Base-by-base conservation (phyloP, 2,797 vertebrate species). In the Hippoglossus hippoglossus region DNA sequence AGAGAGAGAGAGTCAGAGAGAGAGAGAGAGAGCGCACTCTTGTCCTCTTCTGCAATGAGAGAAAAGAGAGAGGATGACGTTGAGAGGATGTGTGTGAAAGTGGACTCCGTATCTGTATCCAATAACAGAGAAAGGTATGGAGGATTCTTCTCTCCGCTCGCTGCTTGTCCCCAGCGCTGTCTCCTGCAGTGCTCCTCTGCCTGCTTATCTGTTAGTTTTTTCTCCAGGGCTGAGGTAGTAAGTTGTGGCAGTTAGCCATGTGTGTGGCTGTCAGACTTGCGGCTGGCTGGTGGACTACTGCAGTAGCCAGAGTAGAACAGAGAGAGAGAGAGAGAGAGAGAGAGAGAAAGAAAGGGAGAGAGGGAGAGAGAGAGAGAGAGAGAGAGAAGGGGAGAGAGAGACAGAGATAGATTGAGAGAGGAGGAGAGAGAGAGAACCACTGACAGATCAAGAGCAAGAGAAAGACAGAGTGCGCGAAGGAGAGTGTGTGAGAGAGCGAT, bases 161-260 rank as follows among this genome's bases (percentile, higher is more conserved):
- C 73, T 73, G 74, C 77, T 73, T 79, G 77, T 81, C 83, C 80
- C 75, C 67, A 21, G 24, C 73, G 41, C 71, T 72, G 62, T 73
- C 77, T 91, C 85, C 86, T 71, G 82, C 75, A 78, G 79, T 67
- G 60, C 79, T 85, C 78, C 53, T 82, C 87, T 71, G 75, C 69
- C 74, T 55, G 70, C 77, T 77, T 86, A 76, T 78, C 79, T 91
- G 86, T 86, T 91, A 89, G 92, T 94, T 91, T 84, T 88, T 88
- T 90, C 83, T 90, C 85, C 81, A 63, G 91, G 91, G 88, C 92
- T 84, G 93, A 94, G 94, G 94, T 94, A 94, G 94, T 93, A 94
- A 96, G 94, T 95, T 95, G 92, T 93, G 91, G 93, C 92, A 92
- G 92, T 93, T 93, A 87, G 92, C 92, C 94, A 90, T 90, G 90